phyloP scores from a whole-genome alignment of 2,888 invertebrate genomes.

The Tipula confusa region DNA sequence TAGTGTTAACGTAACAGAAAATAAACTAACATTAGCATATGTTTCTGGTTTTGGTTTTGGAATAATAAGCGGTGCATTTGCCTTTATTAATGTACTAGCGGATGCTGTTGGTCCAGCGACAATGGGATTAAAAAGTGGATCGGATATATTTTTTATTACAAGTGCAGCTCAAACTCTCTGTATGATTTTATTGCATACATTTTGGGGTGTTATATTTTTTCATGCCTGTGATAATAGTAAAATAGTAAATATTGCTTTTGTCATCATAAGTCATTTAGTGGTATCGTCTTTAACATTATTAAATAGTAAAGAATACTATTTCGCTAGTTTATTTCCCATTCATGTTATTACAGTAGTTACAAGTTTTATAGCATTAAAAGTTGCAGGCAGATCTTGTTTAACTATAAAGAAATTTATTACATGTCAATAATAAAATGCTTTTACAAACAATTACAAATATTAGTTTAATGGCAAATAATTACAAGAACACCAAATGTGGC shows the following conservation, averaged over 20 bases:
- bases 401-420: constrained; percentile 51
- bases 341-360: constrained; percentile 64
- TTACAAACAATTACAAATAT: too few relatives aligned
- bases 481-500: too few relatives aligned
- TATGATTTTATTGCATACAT: constrained; percentile 87
- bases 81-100: constrained; percentile 89
- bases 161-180: constrained; percentile 84
- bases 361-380: constrained; percentile 63
- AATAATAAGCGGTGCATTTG: constrained; percentile 91
- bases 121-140: constrained; percentile 79
- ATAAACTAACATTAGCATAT: constrained; percentile 89
- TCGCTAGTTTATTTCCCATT: constrained; percentile 63
- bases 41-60: constrained; percentile 98
- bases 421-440: too few relatives aligned
- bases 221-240: constrained; percentile 74
- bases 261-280: constrained; percentile 72
- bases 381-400: constrained; percentile 62
- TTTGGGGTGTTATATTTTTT: constrained; percentile 92
- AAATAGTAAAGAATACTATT: constrained; percentile 64
- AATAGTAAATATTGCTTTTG: constrained; percentile 64
- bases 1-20: constrained; percentile 70
- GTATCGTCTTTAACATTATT: constrained; percentile 76
- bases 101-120: constrained; percentile 95
- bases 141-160: constrained; percentile 82
- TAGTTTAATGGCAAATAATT: too few relatives aligned